Percentiles rank a stretch among this genome's conserved stretches.
Evolutionary conservation across 2,113 vertebrate species (phyloP).

Genomic region (Chamaea fasciata): DNA sequence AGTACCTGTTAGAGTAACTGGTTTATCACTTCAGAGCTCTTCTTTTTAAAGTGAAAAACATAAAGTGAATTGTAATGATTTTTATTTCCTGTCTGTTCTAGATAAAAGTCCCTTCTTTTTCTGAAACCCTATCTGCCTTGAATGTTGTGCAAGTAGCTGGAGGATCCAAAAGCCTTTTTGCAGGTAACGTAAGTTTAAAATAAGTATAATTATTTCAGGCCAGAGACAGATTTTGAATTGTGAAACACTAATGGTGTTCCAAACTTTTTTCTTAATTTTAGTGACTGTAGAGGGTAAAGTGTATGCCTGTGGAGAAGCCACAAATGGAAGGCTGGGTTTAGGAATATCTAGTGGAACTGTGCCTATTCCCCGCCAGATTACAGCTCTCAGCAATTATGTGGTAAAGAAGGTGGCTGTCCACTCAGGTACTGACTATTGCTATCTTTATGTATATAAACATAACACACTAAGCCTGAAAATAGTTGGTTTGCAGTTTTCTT

Average conservation of each 20-base stretch:
- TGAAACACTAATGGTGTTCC: neutral
- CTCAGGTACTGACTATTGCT: conserved; percentile 74
- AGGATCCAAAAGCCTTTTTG: conserved; percentile 98
- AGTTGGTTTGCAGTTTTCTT: neutral
- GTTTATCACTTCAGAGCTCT: neutral
- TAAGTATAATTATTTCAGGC: neutral
- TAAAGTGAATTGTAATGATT: neutral
- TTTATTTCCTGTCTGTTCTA: neutral
- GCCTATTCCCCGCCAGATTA: conserved; percentile 92
- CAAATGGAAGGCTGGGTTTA: conserved; percentile 92
- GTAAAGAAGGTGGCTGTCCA: conserved; percentile 99
- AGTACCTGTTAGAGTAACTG: neutral
- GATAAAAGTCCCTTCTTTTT: conserved; percentile 96
- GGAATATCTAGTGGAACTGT: conserved; percentile 95
- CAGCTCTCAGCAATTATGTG: conserved; percentile 94
- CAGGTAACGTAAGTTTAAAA: conserved; percentile 73
- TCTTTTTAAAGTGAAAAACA: neutral
- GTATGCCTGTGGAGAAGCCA: conserved; percentile 94
- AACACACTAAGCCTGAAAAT: neutral
- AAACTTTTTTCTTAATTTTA: conserved; percentile 43
- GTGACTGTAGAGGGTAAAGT: conserved; percentile 98
- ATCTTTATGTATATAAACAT: rapidly evolving
- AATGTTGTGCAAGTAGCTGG: conserved; percentile 98
- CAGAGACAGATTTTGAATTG: neutral
- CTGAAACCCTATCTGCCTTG: conserved; percentile 92